phyloP scores from a whole-genome alignment of 1,140 invertebrate genomes.

The Drosophila setifemur region DNA sequence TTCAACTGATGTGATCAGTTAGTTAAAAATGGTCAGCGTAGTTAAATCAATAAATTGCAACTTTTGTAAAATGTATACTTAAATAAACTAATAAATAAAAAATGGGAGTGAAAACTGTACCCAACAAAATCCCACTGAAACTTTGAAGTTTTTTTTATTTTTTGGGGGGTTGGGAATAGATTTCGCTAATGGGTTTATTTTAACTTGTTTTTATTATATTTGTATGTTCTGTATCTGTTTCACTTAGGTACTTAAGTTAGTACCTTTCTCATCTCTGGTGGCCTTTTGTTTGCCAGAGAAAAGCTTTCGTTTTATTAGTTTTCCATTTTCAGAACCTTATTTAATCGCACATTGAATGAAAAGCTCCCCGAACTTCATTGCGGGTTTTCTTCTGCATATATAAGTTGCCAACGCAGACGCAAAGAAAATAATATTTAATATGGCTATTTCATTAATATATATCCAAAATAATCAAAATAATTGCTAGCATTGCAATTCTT shows the following conservation, averaged over 20 bases:
- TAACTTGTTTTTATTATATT: background rate
- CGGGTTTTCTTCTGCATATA: background rate
- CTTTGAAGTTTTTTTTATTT: background rate
- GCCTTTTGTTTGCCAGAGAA: too few relatives aligned
- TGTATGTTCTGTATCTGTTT: background rate
- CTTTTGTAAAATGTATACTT: slow-evolving; percentile 63
- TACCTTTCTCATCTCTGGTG: too few relatives aligned
- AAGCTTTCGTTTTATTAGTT: too few relatives aligned
- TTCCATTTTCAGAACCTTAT: too few relatives aligned
- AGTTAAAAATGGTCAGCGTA: slow-evolving; percentile 43
- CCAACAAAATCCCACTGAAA: slow-evolving; percentile 6
- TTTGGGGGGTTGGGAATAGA: background rate
- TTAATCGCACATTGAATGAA: too few relatives aligned
- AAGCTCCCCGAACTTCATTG: too few relatives aligned
- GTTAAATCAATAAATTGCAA: slow-evolving; percentile 56
- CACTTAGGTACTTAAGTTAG: too few relatives aligned
- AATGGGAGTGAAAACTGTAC: background rate
- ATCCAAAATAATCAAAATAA: too few relatives aligned
- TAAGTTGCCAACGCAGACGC: background rate
- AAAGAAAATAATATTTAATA: too few relatives aligned
- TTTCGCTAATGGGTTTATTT: background rate
- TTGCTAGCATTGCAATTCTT: too few relatives aligned
- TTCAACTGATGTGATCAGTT: slow-evolving; percentile 65
- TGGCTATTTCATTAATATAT: too few relatives aligned
- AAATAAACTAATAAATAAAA: slow-evolving; percentile 33